A percentile compares a stretch with the other conserved stretches of the same genome.
These are phyloP conservation scores for Aromia moschata DNA, from an alignment of 2,888 invertebrate genomes.

Conservation along the genomic window DNA sequence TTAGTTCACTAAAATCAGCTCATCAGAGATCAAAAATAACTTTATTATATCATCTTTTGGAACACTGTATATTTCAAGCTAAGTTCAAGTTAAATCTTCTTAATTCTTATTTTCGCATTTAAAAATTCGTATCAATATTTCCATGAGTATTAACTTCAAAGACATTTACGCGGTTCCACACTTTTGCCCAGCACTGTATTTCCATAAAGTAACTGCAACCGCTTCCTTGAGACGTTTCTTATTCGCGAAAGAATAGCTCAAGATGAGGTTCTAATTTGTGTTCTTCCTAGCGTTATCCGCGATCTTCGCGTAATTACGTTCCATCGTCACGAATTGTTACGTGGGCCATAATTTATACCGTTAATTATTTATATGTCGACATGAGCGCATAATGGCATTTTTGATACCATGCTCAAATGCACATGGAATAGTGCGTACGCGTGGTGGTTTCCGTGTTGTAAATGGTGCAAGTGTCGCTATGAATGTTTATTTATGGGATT, in stretches of 20 bases:
- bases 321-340: slow-evolving; percentile 21
- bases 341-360: slow-evolving; percentile 2
- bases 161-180: too few relatives aligned
- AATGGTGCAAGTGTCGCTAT: slow-evolving; percentile 1
- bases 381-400: neutral
- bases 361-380: slow-evolving; percentile 12
- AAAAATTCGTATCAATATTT: too few relatives aligned
- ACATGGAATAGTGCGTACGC: neutral
- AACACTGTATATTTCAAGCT: too few relatives aligned
- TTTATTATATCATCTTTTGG: too few relatives aligned
- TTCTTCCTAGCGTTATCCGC: slow-evolving; percentile 16
- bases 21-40: too few relatives aligned
- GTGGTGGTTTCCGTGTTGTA: slow-evolving; percentile 2
- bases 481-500: neutral
- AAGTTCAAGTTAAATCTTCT: too few relatives aligned
- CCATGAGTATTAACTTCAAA: too few relatives aligned
- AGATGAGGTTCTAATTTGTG: slow-evolving; percentile 12
- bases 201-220: slow-evolving; percentile 15
- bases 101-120: too few relatives aligned
- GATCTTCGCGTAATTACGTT: slow-evolving; percentile 12
- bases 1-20: too few relatives aligned
- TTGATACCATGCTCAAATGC: neutral
- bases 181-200: too few relatives aligned
- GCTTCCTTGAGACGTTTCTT: slow-evolving; percentile 18
- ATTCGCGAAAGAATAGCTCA: slow-evolving; percentile 7